Percentiles rank a stretch among this genome's conserved stretches.
Conservation (phyloP, 2,113 vertebrate genomes). For the Lycocorax pyrrhopterus region DNA sequence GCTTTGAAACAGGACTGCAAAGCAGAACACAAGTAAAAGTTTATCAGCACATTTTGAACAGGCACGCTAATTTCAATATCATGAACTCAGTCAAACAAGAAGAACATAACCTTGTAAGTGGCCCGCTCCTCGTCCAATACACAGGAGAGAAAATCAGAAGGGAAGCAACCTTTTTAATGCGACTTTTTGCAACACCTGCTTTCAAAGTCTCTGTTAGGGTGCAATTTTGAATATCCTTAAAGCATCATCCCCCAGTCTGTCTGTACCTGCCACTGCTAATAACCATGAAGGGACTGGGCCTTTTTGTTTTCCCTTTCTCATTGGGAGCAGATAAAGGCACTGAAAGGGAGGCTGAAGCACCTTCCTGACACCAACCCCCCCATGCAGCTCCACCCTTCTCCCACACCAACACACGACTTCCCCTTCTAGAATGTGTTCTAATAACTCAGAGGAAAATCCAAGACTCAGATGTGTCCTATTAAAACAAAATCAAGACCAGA, state of each 20-base stretch:
- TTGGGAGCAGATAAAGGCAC: background rate
- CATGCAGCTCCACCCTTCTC: background rate
- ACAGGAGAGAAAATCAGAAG: background rate
- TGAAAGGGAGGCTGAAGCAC: background rate
- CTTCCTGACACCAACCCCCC: background rate
- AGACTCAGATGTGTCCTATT: background rate
- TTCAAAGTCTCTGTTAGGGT: background rate
- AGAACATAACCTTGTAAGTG: accelerated
- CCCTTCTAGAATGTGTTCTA: background rate
- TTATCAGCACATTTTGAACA: background rate
- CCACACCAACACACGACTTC: background rate
- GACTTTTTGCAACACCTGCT: background rate
- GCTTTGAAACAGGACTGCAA: background rate
- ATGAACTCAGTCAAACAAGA: background rate
- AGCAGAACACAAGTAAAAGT: background rate
- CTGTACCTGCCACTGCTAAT: background rate
- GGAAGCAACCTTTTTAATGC: background rate
- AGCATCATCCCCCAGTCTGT: background rate
- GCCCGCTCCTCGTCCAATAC: background rate
- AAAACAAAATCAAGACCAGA: background rate
- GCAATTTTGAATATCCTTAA: background rate
- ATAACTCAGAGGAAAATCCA: background rate
- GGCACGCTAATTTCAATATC: background rate
- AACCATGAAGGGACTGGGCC: background rate
- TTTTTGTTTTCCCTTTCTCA: background rate